These are phyloP conservation scores for Drosophila kikkawai DNA, from an alignment of 1,140 invertebrate species.

Conservation along the genomic window DNA sequence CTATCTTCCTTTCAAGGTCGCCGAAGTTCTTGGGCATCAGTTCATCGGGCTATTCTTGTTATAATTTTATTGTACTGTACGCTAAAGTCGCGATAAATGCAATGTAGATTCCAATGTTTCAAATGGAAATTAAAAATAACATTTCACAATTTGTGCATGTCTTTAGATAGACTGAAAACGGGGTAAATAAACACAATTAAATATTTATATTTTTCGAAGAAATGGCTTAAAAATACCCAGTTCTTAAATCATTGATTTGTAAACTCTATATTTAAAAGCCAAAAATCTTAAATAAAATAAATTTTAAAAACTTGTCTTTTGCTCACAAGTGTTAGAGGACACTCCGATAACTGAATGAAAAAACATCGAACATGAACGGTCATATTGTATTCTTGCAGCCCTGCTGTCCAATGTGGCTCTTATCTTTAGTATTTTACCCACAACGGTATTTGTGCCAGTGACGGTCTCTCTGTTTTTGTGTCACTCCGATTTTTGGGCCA, in stretches of 20 bases:
- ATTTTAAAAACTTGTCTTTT: not conserved
- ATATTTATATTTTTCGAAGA: too few relatives aligned
- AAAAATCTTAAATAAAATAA: not conserved
- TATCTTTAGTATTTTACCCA: too few relatives aligned
- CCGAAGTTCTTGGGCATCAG: constrained; percentile 24
- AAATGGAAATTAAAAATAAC: constrained; percentile 39
- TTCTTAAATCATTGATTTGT: too few relatives aligned
- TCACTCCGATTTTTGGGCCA: constrained; percentile 5
- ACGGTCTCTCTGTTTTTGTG: too few relatives aligned
- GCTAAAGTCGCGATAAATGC: constrained; percentile 32
- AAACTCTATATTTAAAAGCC: too few relatives aligned
- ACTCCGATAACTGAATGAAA: not conserved
- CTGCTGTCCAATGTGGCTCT: too few relatives aligned
- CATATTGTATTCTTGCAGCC: too few relatives aligned
- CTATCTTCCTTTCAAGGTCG: constrained; percentile 20
- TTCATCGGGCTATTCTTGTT: constrained; percentile 59
- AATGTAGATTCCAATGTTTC: constrained; percentile 48
- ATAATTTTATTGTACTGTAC: constrained; percentile 65
- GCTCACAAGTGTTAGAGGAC: not conserved
- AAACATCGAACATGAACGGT: too few relatives aligned
- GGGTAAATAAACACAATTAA: not conserved
- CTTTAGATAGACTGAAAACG: too few relatives aligned
- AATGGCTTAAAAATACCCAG: too few relatives aligned
- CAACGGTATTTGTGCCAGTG: too few relatives aligned
- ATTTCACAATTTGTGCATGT: constrained; percentile 9